Base-by-base conservation (phyloP, 2,797 vertebrate species). In the Manis pentadactyla region DNA sequence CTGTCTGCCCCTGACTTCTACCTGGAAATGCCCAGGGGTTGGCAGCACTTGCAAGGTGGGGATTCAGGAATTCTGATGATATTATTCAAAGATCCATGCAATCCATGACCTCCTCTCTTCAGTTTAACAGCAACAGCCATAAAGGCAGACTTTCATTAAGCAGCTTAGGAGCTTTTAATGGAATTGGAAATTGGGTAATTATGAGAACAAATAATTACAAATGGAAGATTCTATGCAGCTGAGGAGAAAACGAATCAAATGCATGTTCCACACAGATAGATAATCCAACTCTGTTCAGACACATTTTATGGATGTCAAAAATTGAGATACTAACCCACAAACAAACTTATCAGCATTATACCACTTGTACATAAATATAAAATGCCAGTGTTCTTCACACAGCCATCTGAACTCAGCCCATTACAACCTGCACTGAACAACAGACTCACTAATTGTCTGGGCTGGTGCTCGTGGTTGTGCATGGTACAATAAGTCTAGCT, bases 141-240 rank as follows among this genome's bases (percentile, higher is more conserved):
- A 0, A 61, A 97, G 93, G 90, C 96, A 97, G 97, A 96, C 83
- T 97, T 95, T 96, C 97, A 97, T 96, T 96, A 97, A 97, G 96
- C 95, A 97, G 96, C 95, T 92, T 97, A 94, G 96, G 31, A 23
- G 53, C 53, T 73, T 77, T 90, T 23, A 83, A 31, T 90, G 49
- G 11, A 69, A 75, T 68, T 90, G 39, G 61, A 78, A 68, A 46
- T 34, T 73, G 42, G 42, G 17, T 63, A 86, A 63, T 88, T 69
- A 73, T 9, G 63, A 42, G 69, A 19, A 37, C 19, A 69, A 31
- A 12, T 66, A 66, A 69, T 91, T 14, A 29, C 49, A 53, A 69
- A 59, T 37, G 18, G 49, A 34, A 75, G 87, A 55, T 37, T 34
- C 4, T 46, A 34, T 4, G 68, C 1, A 42, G 37, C n/a, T 23